Base-by-base conservation (phyloP, 2,797 vertebrate species). In the Hafferia zeledoni region DNA sequence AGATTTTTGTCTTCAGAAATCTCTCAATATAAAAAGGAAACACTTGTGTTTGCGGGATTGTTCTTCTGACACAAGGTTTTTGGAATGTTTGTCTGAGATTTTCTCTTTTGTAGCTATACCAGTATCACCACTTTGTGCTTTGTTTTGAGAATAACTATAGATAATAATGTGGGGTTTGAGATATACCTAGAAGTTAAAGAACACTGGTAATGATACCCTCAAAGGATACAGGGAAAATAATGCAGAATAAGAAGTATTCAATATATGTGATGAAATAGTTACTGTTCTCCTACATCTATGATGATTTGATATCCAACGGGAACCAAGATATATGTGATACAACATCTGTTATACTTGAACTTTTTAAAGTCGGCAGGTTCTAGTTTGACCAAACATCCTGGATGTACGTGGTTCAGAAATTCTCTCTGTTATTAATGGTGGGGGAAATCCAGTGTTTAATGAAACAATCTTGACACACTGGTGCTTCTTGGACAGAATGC, bases 111-210 rank as follows among this genome's bases (percentile, higher is more conserved):
- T 63, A 89, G 55, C 31, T 44, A 11, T 33, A 76, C 25, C 23
- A 53, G 6, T 82, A 76, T 56, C 50, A 12, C 9, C 11, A 25
- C 63, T 76, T 79, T 1, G 1, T 52, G 44, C 17, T 50, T 47
- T 55, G 20, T 80, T 95, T 90, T 12, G 20, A 87, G 63, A 87
- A 72, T 53, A 87, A 84, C 84, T 84, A 30, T 20, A n/a, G 59
- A 47, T 63, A 80, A 63, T 76, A 70, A 55, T 6, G 9, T 82
- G 28, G 3, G 1, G 4, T 87, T 77, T 91, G 68, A 83, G 49
- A 82, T 47, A 65, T 16, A 35, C 13, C 15, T 52, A 64, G 76
- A 86, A 67, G 23, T 53, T 39, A 63, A 80, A 61, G 56, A 70
- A 64, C 6, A 9, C 17, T 53, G 28, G 16, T 39, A 91, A 80